Base-by-base conservation (phyloP, 2,797 vertebrate species). In the Paratrypauchen microcephalus region DNA sequence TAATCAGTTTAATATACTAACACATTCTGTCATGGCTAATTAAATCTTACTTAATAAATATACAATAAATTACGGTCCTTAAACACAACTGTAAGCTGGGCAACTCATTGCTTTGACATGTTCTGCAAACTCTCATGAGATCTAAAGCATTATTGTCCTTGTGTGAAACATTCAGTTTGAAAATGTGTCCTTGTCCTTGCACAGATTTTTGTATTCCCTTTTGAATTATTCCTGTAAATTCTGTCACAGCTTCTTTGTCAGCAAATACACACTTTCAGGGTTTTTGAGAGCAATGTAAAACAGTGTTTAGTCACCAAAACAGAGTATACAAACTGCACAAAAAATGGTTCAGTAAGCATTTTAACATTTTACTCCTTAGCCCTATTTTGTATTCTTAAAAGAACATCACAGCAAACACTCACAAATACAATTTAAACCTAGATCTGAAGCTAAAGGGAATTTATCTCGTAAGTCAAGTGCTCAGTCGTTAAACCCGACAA, bases 381-480 rank as follows among this genome's bases (percentile, higher is more conserved):
- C 66, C 59, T 81, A 78, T 83, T 85, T 83, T 79, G 45, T 74
- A 70, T 77, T 73, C 71, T 61, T 66, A 69, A 71, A 75, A 87
- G 16, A 5, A 36, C 75, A 74, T 79, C 79, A 73, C 15, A 70
- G 74, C 79, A 74, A 80, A 78, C 72, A 69, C 72, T 84, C 73
- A 73, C 68, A 41, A 61, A 61, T 73, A 81, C 57, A 75, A 76
- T 86, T 86, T 80, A 84, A 71, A 75, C 73, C 66, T 73, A 66
- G 71, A 77, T 78, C 65, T 76, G 65, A 73, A 63, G 55, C 65
- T 76, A 62, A 73, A 63, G 55, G 58, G 66, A 80, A 84, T 72
- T 78, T 26, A 41, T 69, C 16, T 32, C 57, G 55, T 19, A 61
- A 61, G 67, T 86, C 58, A 63, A 50, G 59, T 56, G 48, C 65